These are phyloP conservation scores for Drosophila arawakana DNA, from an alignment of 1,140 invertebrate species.

Conservation along the genomic window DNA sequence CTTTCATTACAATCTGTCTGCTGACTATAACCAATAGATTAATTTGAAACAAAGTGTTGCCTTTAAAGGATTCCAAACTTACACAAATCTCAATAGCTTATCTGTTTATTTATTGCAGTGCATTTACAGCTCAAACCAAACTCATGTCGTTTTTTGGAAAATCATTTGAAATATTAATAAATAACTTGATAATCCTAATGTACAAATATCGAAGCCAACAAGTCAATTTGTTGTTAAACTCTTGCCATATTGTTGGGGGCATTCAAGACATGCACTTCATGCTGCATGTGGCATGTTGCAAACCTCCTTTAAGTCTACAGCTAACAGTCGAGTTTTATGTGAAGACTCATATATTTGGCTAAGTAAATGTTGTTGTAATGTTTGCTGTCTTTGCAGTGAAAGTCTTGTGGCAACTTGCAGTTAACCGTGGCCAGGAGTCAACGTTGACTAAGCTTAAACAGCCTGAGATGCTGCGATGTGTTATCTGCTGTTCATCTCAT, in stretches of 20 bases:
- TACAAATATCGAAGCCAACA: constrained; percentile 10
- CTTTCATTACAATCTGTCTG: too few species aligned
- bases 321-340: neutral
- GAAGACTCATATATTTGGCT: constrained; percentile 45
- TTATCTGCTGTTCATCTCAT: constrained; percentile 23
- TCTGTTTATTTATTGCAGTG: neutral
- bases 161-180: constrained; percentile 16
- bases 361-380: constrained; percentile 62
- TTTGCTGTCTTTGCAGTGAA: constrained; percentile 41
- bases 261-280: constrained; percentile 4
- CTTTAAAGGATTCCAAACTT: neutral
- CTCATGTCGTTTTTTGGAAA: neutral
- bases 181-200: constrained; percentile 21
- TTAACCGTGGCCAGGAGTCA: constrained; percentile 18
- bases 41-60: neutral
- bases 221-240: constrained; percentile 31
- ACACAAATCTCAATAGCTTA: neutral
- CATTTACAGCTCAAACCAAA: neutral
- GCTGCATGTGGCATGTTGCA: constrained; percentile 5
- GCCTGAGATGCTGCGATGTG: constrained; percentile 34
- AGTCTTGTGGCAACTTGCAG: constrained; percentile 29
- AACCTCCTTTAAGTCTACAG: neutral
- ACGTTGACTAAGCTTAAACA: constrained; percentile 37
- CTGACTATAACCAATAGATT: too few species aligned
- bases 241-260: constrained; percentile 12